Base-by-base conservation (phyloP, 2,888 invertebrate genomes). In the Cryptus armator region DNA sequence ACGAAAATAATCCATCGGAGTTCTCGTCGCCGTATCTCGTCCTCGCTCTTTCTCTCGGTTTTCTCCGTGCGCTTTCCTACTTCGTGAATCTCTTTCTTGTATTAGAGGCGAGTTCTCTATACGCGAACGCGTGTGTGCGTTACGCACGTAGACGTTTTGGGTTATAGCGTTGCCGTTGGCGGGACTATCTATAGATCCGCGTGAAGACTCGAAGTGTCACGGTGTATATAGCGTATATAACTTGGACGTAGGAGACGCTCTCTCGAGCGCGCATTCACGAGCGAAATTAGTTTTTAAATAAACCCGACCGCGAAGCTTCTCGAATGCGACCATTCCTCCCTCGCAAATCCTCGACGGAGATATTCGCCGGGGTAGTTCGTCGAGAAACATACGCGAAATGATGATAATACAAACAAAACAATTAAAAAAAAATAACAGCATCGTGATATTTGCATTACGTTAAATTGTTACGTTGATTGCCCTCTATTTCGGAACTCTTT, bases 1-100 rank as follows among this genome's bases (percentile, higher is more conserved):
- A 87, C 81, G 82, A 85, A 87, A 86, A 87, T 87, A 86, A 87
- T 86, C 82, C 84, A 74, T 74, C 48, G 62, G 74, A 78, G 78
- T 53, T 85, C 74, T 81, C 77, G 72, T 74, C 74, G 74, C 51
- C 78, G 64, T 53, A 14, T 74, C 82, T 82, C 72, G 85, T 68
- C 81, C 81, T 68, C 74, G 84, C 80, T 84, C 77, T 84, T 84
- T 81, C 72, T 70, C 84, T n/a, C 68, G 43, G 59, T 81, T 37
- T 37, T 76, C 76, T 74, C 67, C 80, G 29, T 32, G 78, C 85
- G 81, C 83, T 83, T 83, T 77, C 75, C 85, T 80, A 83, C 80
- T 24, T 32, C 66, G 76, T 37, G 9, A 72, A 76, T 82, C 81
- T 64, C 59, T 82, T 72, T 64, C 59, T 74, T 66, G 53, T 71